Evolutionary conservation across 1,140 invertebrate genomes (phyloP).

Genomic region (Rhopalosiphum maidis): DNA sequence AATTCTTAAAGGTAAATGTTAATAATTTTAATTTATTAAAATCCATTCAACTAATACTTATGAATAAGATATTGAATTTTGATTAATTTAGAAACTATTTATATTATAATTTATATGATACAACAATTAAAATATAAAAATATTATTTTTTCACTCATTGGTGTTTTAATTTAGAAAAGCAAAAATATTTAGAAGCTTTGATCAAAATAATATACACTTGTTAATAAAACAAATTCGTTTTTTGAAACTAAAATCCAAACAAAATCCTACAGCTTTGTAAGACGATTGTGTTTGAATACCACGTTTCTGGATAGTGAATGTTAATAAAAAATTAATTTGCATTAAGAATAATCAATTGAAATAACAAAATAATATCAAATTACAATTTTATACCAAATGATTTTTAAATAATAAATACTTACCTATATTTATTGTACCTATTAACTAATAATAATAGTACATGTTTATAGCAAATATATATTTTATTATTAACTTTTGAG

Average conservation of each 20-base stretch:
- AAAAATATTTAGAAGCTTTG: not conserved
- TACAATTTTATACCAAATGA: not conserved
- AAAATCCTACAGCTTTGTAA: too few relatives aligned
- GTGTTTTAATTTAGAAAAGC: not conserved
- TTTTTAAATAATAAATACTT: too few relatives aligned
- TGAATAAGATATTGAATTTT: not conserved
- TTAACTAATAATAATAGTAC: too few relatives aligned
- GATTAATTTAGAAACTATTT: not conserved
- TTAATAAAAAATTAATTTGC: not conserved
- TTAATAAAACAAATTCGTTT: not conserved
- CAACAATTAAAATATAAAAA: not conserved
- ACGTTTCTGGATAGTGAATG: not conserved
- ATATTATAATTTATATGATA: not conserved
- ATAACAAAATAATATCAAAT: not conserved
- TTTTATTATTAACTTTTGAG: too few relatives aligned
- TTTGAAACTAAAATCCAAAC: not conserved
- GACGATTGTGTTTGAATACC: not conserved
- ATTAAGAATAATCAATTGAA: not conserved
- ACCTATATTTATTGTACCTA: too few relatives aligned
- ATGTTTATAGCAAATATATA: too few relatives aligned
- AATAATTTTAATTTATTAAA: not conserved
- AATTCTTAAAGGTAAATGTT: not conserved
- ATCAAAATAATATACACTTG: not conserved
- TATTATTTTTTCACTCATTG: not conserved
- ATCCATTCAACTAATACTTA: not conserved